Evolutionary conservation across 2,113 vertebrate genomes (phyloP), one percentile per base, ranked within the genome.

Genomic region (Aspidoscelis tigris): DNA sequence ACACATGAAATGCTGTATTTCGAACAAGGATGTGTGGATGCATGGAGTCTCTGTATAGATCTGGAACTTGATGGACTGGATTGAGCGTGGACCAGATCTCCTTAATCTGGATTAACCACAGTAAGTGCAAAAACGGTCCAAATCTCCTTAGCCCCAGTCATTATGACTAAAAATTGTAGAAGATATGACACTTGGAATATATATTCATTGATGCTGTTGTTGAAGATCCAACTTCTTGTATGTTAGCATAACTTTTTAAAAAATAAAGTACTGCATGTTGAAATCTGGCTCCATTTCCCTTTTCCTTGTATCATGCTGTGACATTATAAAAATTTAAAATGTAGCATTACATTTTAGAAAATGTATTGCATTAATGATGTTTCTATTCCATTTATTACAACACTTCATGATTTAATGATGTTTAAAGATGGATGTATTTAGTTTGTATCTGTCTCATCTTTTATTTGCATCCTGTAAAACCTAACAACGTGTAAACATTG

Each of bases 301-400:
- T 43, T 39, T 58, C 24, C 76, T 78, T 65, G 21, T 78, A 41
- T 58, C 58, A 65, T 65, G 33, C 58, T 64, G 39, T 64, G 76
- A 78, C 76, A 78, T 78, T 78, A 64, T 78, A 78, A 78, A 78
- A 64, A 44, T 78, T 41, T 41, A 39, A 77, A 77, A 77, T 55
- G 11, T 41, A 65, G 41, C 14, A 61, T 44, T 65, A 11, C 12
- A 39, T 14, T 43, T 78, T 65, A 65, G 22, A 78, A 11, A 41
- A 21, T 39, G 65, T 50, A 50, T 50, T 50, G 47, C 39, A 78
- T 11, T 78, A 78, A 55, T 74, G 72, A 24, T 74, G 43, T 74
- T 50, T 47, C 24, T 74, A 74, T 21, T 26, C 10, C 5, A 8
- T 65, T 78, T 65, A 65, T 78, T 78, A 43, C 58, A 78, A 58